Conservation (phyloP, 1,140 invertebrate genomes). For the Pseudomyrmex pallidus region DNA sequence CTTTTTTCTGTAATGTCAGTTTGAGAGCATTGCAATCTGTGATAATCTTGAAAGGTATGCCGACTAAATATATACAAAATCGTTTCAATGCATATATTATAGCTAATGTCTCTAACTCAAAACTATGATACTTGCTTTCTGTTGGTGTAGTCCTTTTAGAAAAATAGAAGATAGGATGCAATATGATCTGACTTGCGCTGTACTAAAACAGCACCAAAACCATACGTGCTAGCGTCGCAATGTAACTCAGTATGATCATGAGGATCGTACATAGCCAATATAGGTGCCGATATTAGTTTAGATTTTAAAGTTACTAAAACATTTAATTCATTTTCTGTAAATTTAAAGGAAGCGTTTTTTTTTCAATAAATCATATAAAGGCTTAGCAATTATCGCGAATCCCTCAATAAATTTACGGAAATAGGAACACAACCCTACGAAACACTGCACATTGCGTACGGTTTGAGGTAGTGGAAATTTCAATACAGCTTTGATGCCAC, state of each 20-base stretch:
- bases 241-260: background rate
- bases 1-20: background rate
- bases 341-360: background rate
- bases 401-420: background rate
- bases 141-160: background rate
- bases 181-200: background rate
- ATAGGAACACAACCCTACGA: background rate
- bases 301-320: background rate
- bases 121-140: background rate
- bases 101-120: background rate
- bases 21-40: background rate
- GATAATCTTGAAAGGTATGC: background rate
- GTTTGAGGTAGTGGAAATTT: background rate
- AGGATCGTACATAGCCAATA: background rate
- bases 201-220: background rate
- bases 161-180: slow-evolving; percentile 5
- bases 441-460: background rate
- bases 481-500: background rate
- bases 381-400: background rate
- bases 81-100: background rate
- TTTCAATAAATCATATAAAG: background rate
- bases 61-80: background rate
- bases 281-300: background rate
- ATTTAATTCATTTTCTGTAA: background rate
- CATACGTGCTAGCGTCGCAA: background rate